A percentile compares a stretch with the other conserved stretches of the same genome.
phyloP scores from a whole-genome alignment of 92 coral and sea anemone genomes.

The Plumapathes pennacea region DNA sequence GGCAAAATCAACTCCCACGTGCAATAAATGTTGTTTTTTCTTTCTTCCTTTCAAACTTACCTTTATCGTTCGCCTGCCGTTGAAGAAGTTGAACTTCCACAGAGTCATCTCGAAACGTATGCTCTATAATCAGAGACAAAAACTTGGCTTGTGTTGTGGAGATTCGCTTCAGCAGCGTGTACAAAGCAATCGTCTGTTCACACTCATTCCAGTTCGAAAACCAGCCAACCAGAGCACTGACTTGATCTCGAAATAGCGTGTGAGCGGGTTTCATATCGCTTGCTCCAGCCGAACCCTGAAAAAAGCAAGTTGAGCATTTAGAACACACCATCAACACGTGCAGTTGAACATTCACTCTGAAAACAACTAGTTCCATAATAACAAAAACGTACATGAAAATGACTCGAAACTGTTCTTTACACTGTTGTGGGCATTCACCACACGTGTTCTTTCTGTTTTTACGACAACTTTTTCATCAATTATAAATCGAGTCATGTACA shows the following conservation, averaged over 20 bases:
- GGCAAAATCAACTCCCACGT: conserved; percentile 27
- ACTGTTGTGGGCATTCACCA: conserved; percentile 26
- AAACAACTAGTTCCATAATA: conserved; percentile 32
- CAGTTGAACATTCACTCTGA: too few relatives aligned
- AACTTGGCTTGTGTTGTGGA: conserved; percentile 92
- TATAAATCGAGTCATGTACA: conserved; percentile 69
- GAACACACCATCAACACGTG: conserved; percentile 19
- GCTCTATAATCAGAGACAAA: conserved; percentile 88
- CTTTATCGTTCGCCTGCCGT: conserved; percentile 93
- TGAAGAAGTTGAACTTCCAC: conserved; percentile 79
- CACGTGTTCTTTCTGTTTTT: conserved; percentile 43
- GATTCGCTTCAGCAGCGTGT: conserved; percentile 82
- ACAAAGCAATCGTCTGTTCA: conserved; percentile 93
- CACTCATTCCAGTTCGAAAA: conserved; percentile 97
- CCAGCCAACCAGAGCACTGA: conserved; percentile 84
- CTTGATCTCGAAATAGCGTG: conserved; percentile 91
- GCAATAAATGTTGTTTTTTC: too few relatives aligned
- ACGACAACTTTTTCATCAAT: conserved; percentile 65
- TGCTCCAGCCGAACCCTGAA: conserved; percentile 48
- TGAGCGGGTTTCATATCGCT: conserved; percentile 97
- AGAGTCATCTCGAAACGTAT: conserved; percentile 93
- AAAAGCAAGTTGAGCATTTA: conserved; percentile 21
- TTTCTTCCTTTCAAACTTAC: conserved; percentile 42
- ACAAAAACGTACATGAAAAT: conserved; percentile 21
- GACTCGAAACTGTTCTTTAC: neutral